Base-by-base conservation (phyloP, 2,113 vertebrate species). In the Forbesichthys papilliferus region DNA sequence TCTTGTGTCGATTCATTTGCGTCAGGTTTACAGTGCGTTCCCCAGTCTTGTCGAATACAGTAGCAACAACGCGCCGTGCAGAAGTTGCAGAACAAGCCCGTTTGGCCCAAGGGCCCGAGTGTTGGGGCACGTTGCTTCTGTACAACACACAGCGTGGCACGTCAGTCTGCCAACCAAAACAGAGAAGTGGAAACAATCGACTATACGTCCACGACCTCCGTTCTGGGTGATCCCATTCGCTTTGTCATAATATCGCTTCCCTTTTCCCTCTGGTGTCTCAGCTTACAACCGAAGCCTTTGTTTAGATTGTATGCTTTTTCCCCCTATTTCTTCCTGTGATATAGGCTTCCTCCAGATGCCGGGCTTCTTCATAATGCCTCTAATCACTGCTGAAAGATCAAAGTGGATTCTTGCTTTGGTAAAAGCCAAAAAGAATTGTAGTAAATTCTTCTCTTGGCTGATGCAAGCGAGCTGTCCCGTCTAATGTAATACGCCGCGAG, bases 221-320 rank as follows among this genome's bases (percentile, higher is more conserved):
- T 61, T 74, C 69, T 53, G 57, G 68, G 70, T 64, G 72, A 81
- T 82, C 67, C 47, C 48, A 48, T 72, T 76, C 71, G 72, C 67
- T 68, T 68, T 77, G 84, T 86, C 77, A 78, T 82, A 76, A 84
- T 84, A 87, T 82, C 82, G 71, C 86, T 86, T 90, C 87, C 83
- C 56, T 73, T 80, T 64, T 64, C 10, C 62, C 27, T 27, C 55
- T 61, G n/a, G 75, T 59, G 53, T 70, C 49, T 42, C 47, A 53
- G 34, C 13, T 46, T 42, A 66, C 54, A 69, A 77, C 54, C 57
- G 18, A 52, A 11, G 53, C 65, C 53, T 70, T 70, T 82, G 75
- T 86, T 86, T 76, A 33, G 27, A 61, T 60, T 77, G 64, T 75
- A 1, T 65, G 66, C 33, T 42, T 42, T 42, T 42, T 42, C 7